Evolutionary conservation across 2,888 invertebrate species (phyloP), one percentile per base, ranked within the genome.

Genomic region (Tubulanus polymorphus): DNA sequence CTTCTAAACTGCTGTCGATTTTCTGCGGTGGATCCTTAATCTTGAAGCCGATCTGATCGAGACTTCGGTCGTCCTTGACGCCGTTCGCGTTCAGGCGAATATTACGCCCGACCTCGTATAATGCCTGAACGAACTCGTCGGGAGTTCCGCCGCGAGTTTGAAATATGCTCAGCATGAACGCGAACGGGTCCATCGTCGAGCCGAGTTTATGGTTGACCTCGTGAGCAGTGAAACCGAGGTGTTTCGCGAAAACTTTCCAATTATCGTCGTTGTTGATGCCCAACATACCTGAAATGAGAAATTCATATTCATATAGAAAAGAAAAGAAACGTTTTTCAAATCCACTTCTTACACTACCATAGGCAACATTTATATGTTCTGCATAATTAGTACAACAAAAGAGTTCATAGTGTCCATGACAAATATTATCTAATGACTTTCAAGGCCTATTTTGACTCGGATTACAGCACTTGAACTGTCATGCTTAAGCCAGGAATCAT

Each of bases 221-320:
- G 53, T 63, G 65, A 18, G 68, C 67, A 3, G 69, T 73, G 57
- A 74, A 72, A 6, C 73, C 72, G 41, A 74, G 63, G 37, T 69
- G 64, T 29, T 62, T 60, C 5, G 73, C 74, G 59, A 74, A 67
- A 25, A 51, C 56, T 48, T 67, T 68, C 73, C 73, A 74, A 54
- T 73, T 72, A 27, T 68, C 64, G 1, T 64, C 69, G 6, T 69
- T 68, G 3, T 65, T 68, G n/a, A 72, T 65, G 46, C 65, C 65
- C 1, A 73, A 60, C 49, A 61, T 65, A 8, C 53, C 59, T 18
- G 48, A 3, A 51, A 51, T n/a, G 27, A 48, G 3, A 45, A 32
- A 32, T 12, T 12, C n/a, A 12, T 32, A 32, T n/a, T 12, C 18
- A 18, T n/a, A 32, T n/a, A n/a, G n/a, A n/a, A n/a, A n/a, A n/a